Percentiles rank a stretch among this genome's conserved stretches.
phyloP scores from a whole-genome alignment of 2,113 vertebrate species.

The Actenoides hombroni region DNA sequence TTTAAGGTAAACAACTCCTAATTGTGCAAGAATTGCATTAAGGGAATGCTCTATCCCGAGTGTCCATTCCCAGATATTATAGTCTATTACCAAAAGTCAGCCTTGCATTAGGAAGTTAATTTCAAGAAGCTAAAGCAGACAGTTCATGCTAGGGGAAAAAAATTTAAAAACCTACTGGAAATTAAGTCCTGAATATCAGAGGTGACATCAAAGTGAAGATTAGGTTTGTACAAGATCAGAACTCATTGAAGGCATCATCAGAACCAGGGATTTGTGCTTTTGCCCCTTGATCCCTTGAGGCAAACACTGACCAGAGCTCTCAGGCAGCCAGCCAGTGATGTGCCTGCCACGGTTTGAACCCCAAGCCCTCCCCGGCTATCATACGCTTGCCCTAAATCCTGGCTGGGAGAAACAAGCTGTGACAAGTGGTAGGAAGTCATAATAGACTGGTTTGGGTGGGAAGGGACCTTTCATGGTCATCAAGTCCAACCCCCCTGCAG shows the following conservation, averaged over 20 bases:
- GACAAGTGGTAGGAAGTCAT: not conserved
- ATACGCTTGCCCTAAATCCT: rapidly evolving
- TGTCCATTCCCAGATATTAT: not conserved
- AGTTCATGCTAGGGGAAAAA: rapidly evolving
- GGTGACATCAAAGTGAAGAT: not conserved
- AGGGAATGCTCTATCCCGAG: not conserved
- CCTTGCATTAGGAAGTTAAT: not conserved
- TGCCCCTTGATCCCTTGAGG: rapidly evolving
- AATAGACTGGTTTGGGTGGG: not conserved
- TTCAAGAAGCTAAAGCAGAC: not conserved
- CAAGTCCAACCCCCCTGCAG: not conserved
- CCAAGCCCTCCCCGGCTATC: not conserved
- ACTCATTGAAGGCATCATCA: rapidly evolving
- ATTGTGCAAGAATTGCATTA: not conserved
- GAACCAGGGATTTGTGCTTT: not conserved
- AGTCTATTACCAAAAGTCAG: not conserved
- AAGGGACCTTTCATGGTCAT: not conserved
- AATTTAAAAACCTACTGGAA: not conserved
- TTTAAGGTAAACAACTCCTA: slow-evolving; percentile 30
- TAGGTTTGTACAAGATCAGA: not conserved
- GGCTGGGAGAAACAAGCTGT: not conserved
- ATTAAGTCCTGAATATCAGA: not conserved
- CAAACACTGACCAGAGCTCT: rapidly evolving
- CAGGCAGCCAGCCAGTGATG: not conserved
- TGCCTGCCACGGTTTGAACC: not conserved